phyloP scores from a whole-genome alignment of 2,888 invertebrate genomes.

The Phymatocera aterrima region DNA sequence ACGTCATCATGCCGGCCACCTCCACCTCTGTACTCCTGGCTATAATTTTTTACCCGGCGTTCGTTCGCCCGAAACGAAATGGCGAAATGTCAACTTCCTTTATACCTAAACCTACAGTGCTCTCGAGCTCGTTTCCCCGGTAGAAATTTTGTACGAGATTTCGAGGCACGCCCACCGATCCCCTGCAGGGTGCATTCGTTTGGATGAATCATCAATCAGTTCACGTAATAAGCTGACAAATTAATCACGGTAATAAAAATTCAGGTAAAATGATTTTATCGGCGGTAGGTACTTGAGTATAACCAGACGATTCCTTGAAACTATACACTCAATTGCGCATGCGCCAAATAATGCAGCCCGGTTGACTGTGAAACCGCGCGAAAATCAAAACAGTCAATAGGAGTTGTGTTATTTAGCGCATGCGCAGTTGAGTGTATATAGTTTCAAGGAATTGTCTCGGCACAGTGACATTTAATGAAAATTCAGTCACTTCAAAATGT shows the following conservation, averaged over 20 bases:
- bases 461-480: too few relatives aligned
- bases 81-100: background rate
- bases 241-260: background rate
- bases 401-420: too few relatives aligned
- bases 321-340: too few relatives aligned
- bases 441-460: too few relatives aligned
- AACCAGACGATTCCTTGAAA: too few relatives aligned
- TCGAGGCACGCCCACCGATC: background rate
- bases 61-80: background rate
- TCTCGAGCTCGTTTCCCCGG: constrained; percentile 9
- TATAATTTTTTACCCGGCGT: constrained; percentile 6
- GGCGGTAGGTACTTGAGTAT: too few relatives aligned
- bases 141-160: background rate
- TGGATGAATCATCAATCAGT: background rate
- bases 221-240: background rate
- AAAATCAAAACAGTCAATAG: too few relatives aligned
- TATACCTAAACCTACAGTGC: too few relatives aligned
- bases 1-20: background rate
- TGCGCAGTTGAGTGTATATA: too few relatives aligned
- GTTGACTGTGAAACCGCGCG: too few relatives aligned
- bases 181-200: background rate
- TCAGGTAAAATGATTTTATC: background rate
- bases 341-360: too few relatives aligned
- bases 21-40: background rate
- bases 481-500: too few relatives aligned